Conservation (phyloP, 2,888 invertebrate genomes). For the Synanthedon tipuliformis region DNA sequence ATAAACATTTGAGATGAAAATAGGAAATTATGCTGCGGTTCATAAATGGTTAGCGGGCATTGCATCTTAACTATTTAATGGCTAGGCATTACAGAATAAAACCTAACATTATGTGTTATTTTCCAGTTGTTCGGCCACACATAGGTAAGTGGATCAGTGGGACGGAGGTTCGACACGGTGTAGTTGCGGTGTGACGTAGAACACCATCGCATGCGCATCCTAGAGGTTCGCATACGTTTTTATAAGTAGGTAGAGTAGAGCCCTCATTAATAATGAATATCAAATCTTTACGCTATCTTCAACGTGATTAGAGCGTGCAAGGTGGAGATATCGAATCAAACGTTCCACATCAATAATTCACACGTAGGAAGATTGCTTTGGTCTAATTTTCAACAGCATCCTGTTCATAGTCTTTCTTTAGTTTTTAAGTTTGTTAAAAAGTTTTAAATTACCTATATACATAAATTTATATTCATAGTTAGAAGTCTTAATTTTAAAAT, state of each 20-base stretch:
- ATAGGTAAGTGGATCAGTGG: constrained; percentile 27
- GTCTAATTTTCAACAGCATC: background rate
- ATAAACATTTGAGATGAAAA: too few species aligned
- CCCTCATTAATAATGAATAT: background rate
- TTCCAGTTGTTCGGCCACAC: constrained; percentile 13
- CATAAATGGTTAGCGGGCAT: background rate
- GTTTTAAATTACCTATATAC: background rate
- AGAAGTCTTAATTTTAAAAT: too few species aligned
- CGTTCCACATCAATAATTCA: background rate
- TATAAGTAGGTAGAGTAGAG: background rate
- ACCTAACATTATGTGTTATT: constrained; percentile 28
- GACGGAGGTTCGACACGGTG: constrained; percentile 11
- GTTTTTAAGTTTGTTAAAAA: background rate
- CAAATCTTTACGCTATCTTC: background rate
- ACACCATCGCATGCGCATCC: constrained; percentile 4
- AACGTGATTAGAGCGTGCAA: background rate
- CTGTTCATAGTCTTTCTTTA: background rate
- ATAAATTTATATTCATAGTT: background rate
- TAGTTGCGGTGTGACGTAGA: constrained; percentile 4
- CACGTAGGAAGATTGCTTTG: background rate
- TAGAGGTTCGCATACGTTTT: background rate
- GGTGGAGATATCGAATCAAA: background rate
- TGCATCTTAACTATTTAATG: background rate
- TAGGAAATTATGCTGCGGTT: too few species aligned
- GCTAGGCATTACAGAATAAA: background rate